Evolutionary conservation across 2,888 invertebrate genomes (phyloP), one percentile per base, ranked within the genome.

Genomic region (Poecilus cupreus): DNA sequence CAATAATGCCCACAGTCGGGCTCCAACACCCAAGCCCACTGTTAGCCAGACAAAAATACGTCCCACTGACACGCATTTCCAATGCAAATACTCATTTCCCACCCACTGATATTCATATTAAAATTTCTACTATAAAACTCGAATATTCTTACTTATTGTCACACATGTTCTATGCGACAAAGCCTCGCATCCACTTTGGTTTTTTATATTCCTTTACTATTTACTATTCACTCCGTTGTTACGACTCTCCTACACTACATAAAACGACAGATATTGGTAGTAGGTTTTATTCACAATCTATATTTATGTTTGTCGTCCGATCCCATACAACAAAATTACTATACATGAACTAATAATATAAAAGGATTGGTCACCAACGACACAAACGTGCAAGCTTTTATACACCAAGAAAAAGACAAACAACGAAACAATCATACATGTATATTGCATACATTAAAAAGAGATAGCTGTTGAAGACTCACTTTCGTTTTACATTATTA

Each of bases 71-170:
- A 68, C 18, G 64, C 32, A 68, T 68, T 68, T 68, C 64, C 64
- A 51, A 74, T 74, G 74, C 74, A 74, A 74, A 49, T 51, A 74
- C 49, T 51, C 51, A 74, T 46, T 74, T 32, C 32, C 64, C 64
- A 5, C 64, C 64, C 64, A 68, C 64, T 37, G 16, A 18, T 20
- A 68, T 68, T 68, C 64, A 68, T 68, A 68, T 68, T 68, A 32
- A 51, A 51, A 51, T 51, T 51, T 51, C 16, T 51, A 13, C 13
- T 18, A 68, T 37, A 68, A 68, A 11, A 18, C 64, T 32, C 8
- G 64, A 68, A 68, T 68, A 68, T 32, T 68, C 64, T 68, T 68
- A 68, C 64, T 68, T 68, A 68, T 68, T 68, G 64, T 68, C 64
- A 37, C 64, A 68, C 64, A 68, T 68, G 64, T 51, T 51, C 16